Base-by-base conservation (phyloP, 2,888 invertebrate genomes). In the Xanthia icteritia region DNA sequence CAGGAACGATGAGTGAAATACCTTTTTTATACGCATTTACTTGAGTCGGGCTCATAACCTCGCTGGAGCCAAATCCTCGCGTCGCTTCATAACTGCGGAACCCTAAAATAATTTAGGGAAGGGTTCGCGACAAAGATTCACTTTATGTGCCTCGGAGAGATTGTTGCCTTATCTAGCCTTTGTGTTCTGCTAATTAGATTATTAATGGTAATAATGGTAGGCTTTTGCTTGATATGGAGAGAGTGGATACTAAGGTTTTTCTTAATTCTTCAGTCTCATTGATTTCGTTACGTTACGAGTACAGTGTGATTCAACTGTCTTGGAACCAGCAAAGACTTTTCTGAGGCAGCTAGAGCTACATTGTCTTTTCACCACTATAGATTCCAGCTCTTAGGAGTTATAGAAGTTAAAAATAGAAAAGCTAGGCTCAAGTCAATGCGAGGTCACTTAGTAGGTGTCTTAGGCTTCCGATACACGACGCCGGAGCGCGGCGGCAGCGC, bases 11-110 rank as follows among this genome's bases (percentile, higher is more conserved):
- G 84, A 86, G 82, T 86, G 79, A 86, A 87, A 87, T 87, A 84
- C 87, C 82, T 84, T 84, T 86, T 86, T 87, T 87, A 87, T 87
- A 78, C 84, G 77, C 81, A 82, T 86, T 84, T 86, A 79, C 81
- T 86, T 76, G 76, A 85, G 74, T 76, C 84, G 78, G 75, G 68
- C 79, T 83, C 87, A 81, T 84, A 87, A 81, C 77, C 76, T 76
- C 68, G 76, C 73, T 67, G 71, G 78, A 79, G 79, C 65, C 73
- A 82, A 87, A 87, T 86, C 84, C 81, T 86, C 78, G 84, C 65
- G 81, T 58, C 86, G 82, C 82, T 87, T 87, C 84, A 79, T 86
- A 87, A 87, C 87, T 81, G 81, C 73, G 42, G 87, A 87, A 82
- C 84, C 84, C 87, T 69, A 81, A 84, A 86, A 84, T 87, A 82